phyloP scores from a whole-genome alignment of 2,888 invertebrate species.

The Ischnus inquisitorius region DNA sequence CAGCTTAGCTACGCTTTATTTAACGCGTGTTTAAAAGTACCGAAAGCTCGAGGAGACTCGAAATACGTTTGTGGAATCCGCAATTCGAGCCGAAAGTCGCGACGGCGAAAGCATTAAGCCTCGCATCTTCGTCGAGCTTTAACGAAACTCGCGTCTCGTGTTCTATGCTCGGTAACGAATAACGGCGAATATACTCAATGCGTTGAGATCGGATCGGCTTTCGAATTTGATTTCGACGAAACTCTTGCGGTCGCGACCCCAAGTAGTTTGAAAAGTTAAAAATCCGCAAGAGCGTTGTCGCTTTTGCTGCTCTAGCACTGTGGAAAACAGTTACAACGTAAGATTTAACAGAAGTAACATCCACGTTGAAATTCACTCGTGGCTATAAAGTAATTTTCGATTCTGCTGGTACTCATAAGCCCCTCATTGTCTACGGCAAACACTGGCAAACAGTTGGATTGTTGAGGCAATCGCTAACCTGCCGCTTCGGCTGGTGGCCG shows the following conservation, averaged over 20 bases:
- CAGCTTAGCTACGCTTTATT: conserved; percentile 83
- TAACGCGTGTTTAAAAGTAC: conserved; percentile 85
- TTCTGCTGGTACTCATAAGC: conserved; percentile 35
- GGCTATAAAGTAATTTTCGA: conserved; percentile 42
- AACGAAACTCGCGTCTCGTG: not conserved
- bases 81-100: conserved; percentile 42
- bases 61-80: conserved; percentile 64
- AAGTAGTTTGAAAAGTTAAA: too few relatives aligned
- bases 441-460: conserved; percentile 65
- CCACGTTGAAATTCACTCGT: not conserved
- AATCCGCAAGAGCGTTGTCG: too few relatives aligned
- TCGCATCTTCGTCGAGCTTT: conserved; percentile 15
- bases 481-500: conserved; percentile 80
- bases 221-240: too few relatives aligned
- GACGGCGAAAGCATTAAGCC: conserved; percentile 19
- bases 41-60: conserved; percentile 76
- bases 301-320: too few relatives aligned
- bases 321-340: too few relatives aligned
- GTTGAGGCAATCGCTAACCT: conserved; percentile 74
- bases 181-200: not conserved
- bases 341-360: not conserved
- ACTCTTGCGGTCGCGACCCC: too few relatives aligned
- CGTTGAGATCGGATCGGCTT: too few relatives aligned
- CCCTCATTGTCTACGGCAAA: conserved; percentile 59
- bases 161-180: not conserved